Percentiles rank a stretch among this genome's conserved stretches.
Evolutionary conservation across 53 echinoderm and acorn worm genomes (phyloP).

Genomic region (Astropecten irregularis): DNA sequence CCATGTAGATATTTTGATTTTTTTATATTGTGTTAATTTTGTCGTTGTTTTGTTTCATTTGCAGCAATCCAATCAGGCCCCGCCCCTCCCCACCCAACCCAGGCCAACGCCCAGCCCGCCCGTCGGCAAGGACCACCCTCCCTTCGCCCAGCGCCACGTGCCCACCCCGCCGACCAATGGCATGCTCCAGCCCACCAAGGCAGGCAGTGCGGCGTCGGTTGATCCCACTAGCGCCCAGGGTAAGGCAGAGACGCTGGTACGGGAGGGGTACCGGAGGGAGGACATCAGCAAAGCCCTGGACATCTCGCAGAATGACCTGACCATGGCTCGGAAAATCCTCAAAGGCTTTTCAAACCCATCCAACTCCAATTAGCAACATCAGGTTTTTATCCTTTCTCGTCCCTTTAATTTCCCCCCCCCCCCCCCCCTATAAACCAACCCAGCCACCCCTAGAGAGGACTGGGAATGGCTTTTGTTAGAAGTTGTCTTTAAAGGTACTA

Average conservation of each 20-base stretch:
- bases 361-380: neutral
- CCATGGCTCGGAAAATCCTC: slow-evolving; percentile 85
- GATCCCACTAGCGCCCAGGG: slow-evolving; percentile 50
- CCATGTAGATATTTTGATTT: too few species aligned
- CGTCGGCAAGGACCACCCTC: slow-evolving; percentile 7
- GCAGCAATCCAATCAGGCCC: slow-evolving; percentile 46
- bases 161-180: slow-evolving; percentile 55
- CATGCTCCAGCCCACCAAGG: slow-evolving; percentile 4
- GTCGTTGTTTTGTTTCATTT: too few species aligned
- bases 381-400: neutral
- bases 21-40: too few species aligned
- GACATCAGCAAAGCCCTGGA: slow-evolving; percentile 85
- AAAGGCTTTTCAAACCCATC: slow-evolving; percentile 63
- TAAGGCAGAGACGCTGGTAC: slow-evolving; percentile 61
- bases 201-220: slow-evolving; percentile 23
- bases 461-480: too few species aligned
- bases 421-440: too few species aligned
- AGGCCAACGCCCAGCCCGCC: slow-evolving; percentile 64
- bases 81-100: slow-evolving; percentile 59
- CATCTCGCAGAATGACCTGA: slow-evolving; percentile 85
- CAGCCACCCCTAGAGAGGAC: too few species aligned
- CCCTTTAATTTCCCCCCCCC: too few species aligned
- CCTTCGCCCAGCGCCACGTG: slow-evolving; percentile 26
- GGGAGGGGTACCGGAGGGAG: slow-evolving; percentile 79
- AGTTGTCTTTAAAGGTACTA: too few species aligned